phyloP scores from a whole-genome alignment of 2,888 invertebrate genomes.

The Chirona hameri region DNA sequence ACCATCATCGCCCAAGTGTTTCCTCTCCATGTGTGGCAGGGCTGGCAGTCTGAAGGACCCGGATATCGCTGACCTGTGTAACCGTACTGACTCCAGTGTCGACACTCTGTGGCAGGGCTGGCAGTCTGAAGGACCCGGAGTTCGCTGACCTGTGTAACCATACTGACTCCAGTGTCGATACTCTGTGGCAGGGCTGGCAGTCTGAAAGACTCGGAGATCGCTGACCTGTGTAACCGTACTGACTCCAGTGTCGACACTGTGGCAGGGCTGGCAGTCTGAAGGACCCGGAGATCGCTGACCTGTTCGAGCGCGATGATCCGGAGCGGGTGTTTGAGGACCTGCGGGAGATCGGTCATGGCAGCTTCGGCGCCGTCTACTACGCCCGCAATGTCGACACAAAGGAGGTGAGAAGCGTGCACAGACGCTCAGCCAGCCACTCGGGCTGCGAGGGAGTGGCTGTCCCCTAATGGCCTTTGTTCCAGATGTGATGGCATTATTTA shows the following conservation, averaged over 20 bases:
- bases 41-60: constrained; percentile 96
- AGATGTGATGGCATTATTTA: too few species aligned
- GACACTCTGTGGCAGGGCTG: constrained; percentile 60
- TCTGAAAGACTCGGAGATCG: constrained; percentile 88
- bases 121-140: constrained; percentile 94
- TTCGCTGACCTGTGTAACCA: constrained; percentile 57
- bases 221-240: constrained; percentile 66
- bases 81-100: constrained; percentile 91
- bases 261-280: constrained; percentile 86
- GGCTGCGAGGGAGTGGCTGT: too few species aligned
- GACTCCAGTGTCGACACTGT: constrained; percentile 61
- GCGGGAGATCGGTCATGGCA: constrained; percentile 98
- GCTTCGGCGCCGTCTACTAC: constrained; percentile 99
- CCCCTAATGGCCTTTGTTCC: too few species aligned
- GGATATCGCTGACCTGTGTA: constrained; percentile 90
- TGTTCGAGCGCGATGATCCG: constrained; percentile 92
- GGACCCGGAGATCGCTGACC: constrained; percentile 93
- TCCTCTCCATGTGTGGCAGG: constrained; percentile 53
- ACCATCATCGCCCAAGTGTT: too few species aligned
- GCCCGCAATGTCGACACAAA: constrained; percentile 90
- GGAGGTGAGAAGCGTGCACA: constrained; percentile 39
- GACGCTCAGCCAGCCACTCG: too few species aligned
- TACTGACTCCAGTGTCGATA: too few species aligned
- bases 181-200: too few species aligned
- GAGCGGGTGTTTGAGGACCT: constrained; percentile 97